Evolutionary conservation across 1,140 invertebrate species (phyloP), one percentile per base, ranked within the genome.

Genomic region (Drosophila sproati): DNA sequence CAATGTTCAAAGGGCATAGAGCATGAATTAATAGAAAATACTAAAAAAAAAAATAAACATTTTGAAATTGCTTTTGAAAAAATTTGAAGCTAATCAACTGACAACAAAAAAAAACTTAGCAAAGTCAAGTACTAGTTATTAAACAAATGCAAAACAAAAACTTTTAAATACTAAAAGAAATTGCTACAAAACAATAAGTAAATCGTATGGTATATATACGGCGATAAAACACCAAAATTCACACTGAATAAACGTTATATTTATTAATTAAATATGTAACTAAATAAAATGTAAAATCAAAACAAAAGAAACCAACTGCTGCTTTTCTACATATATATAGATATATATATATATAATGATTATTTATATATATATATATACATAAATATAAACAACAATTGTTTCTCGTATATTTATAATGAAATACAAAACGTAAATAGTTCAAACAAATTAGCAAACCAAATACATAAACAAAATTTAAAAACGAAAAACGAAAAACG

Each of bases 361-460:
- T 64, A 74, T 54, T 80, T 50, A 41, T 60, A 72, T 66, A 63
- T 50, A 63, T 50, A 43, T 62, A 73, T 76, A 62, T 66, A 80
- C 47, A 73, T 41, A 75, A 54, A 73, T 73, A 79, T 76, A 81
- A 78, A 77, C 78, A 74, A 77, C 51, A 87, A 80, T 88, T 88
- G 83, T 88, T 88, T 88, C 83, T 80, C 85, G 78, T 89, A 88
- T 87, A 87, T 87, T 87, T 87, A 87, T 70, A 85, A 73, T 62
- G 67, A 83, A 87, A 87, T 76, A 66, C 62, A 73, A 76, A 74
- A 50, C 73, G 70, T 82, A 89, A 88, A 88, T 88, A 88, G 85
- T 89, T 88, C 85, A 88, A 88, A 88, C 80, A 88, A 89, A 89
- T 88, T 88, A 88, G 85, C 80, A 88, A 88, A 88, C 83, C 83